Evolutionary conservation across 2,113 vertebrate species (phyloP).

Genomic region (Oreotrochilus melanogaster): DNA sequence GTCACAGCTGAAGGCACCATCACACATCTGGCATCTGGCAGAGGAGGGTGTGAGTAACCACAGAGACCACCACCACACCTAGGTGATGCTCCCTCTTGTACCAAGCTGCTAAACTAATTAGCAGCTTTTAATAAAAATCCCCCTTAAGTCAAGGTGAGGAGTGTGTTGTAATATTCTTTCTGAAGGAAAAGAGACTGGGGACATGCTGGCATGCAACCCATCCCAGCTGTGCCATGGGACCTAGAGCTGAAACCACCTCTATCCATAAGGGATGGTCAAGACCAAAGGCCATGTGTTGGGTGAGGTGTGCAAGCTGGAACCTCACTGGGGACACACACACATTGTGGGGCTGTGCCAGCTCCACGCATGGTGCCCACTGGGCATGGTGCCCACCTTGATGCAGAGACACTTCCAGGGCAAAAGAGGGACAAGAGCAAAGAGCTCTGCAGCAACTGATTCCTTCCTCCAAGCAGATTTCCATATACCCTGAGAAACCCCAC

Average conservation of each 20-base stretch:
- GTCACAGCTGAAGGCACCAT: not conserved
- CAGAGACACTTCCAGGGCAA: not conserved
- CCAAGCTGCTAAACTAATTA: not conserved
- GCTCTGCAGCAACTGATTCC: not conserved
- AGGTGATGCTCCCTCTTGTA: not conserved
- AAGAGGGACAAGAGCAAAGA: not conserved
- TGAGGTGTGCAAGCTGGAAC: not conserved
- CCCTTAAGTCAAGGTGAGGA: not conserved
- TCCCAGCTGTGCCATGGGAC: not conserved
- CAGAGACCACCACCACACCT: not conserved
- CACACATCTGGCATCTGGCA: not conserved
- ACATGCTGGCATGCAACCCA: not conserved
- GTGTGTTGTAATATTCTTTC: not conserved
- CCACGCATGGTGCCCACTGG: not conserved
- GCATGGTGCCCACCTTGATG: too few species aligned
- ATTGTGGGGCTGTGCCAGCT: not conserved
- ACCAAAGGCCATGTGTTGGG: not conserved
- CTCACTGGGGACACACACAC: accelerated
- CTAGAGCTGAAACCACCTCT: not conserved
- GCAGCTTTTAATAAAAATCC: not conserved
- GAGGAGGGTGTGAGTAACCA: not conserved
- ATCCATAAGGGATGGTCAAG: not conserved
- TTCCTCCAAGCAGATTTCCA: not conserved
- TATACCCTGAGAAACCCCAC: not conserved
- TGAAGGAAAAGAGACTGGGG: not conserved